Percentiles rank a stretch among this genome's conserved stretches.
Conservation (phyloP, 2,888 invertebrate species). For the Heliconius sara region DNA sequence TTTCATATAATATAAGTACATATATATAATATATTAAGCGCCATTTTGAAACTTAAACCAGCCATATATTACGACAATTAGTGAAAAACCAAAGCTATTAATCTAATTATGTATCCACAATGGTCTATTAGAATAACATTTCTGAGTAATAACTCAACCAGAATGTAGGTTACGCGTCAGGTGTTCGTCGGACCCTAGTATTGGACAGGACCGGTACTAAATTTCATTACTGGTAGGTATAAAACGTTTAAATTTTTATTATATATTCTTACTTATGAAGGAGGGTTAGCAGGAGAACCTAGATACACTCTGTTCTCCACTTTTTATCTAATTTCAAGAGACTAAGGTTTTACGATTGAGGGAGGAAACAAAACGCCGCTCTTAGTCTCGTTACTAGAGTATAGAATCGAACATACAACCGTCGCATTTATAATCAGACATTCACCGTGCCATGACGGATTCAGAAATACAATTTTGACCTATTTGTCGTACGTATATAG, state of each 20-base stretch:
- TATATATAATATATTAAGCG: neutral
- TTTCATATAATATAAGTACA: neutral
- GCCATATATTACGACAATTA: neutral
- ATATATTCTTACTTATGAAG: no score
- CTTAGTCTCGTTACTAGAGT: no score
- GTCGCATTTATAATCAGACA: no score
- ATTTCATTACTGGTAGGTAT: neutral
- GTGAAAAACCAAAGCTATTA: conserved; percentile 38
- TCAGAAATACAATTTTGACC: no score
- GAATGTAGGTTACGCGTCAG: conserved; percentile 46
- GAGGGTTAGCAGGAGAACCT: neutral
- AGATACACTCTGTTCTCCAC: neutral
- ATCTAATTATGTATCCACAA: conserved; percentile 41
- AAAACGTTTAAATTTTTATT: neutral
- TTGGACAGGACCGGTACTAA: neutral
- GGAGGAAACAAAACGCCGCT: no score
- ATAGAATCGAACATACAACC: no score
- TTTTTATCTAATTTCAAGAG: neutral
- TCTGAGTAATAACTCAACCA: conserved; percentile 33
- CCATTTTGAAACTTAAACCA: no score
- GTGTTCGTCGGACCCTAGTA: conserved; percentile 31
- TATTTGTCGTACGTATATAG: no score
- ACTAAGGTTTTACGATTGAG: no score
- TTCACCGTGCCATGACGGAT: no score
- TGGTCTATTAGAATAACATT: conserved; percentile 41